Percentiles rank a stretch among this genome's conserved stretches.
Conservation (phyloP, 1,140 invertebrate genomes). For the Coptotermes formosanus region DNA sequence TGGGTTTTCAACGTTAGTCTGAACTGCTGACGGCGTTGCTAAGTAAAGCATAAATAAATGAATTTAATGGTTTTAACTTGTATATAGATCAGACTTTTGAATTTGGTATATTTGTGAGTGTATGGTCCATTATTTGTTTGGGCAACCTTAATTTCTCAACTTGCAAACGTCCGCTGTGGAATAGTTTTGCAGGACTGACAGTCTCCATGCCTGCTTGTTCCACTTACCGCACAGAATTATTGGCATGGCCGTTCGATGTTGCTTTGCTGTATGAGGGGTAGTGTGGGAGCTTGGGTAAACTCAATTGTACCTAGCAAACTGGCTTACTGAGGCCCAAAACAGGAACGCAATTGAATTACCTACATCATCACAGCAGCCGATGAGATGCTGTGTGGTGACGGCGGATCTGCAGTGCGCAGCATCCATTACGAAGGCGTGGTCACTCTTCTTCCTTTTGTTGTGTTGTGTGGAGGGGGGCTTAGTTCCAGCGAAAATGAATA, state of each 20-base stretch:
- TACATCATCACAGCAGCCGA: neutral
- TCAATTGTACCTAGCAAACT: slow-evolving; percentile 7
- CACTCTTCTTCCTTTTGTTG: slow-evolving; percentile 11
- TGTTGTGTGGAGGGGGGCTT: neutral
- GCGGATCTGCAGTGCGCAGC: neutral
- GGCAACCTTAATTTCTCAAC: neutral
- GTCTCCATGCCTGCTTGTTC: neutral
- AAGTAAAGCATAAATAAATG: too few relatives aligned
- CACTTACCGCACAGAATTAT: neutral
- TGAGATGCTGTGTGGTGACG: neutral
- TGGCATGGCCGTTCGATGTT: slow-evolving; percentile 1
- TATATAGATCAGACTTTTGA: neutral
- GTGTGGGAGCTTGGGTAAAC: neutral
- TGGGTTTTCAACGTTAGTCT: too few relatives aligned
- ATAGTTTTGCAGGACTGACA: neutral
- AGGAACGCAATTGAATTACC: neutral
- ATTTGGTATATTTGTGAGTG: neutral
- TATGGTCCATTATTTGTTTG: neutral
- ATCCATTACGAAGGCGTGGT: slow-evolving; percentile 12
- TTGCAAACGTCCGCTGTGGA: neutral
- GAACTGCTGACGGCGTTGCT: too few relatives aligned
- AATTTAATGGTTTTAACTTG: neutral
- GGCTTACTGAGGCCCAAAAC: slow-evolving; percentile 10
- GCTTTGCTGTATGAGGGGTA: neutral
- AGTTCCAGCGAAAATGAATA: neutral